Conservation (phyloP, 1,140 invertebrate species). For the Ditylenchus dipsaci region DNA sequence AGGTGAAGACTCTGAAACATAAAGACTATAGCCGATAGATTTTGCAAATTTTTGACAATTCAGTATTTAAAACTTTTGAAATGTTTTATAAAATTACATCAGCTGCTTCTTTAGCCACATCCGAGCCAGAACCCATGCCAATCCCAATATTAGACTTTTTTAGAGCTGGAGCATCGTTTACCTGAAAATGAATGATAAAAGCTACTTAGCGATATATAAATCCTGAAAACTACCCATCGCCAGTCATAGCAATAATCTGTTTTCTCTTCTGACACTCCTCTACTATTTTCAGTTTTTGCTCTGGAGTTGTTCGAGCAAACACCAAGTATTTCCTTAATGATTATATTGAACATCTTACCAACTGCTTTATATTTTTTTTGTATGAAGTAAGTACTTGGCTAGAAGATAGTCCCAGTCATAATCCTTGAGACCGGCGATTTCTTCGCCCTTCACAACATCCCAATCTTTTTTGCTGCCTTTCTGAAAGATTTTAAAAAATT, state of each 20-base stretch:
- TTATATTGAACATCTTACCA: too few relatives aligned
- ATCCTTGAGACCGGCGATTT: conserved; percentile 24
- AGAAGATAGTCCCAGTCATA: conserved; percentile 27
- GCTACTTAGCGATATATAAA: too few relatives aligned
- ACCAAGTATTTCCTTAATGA: conserved; percentile 62
- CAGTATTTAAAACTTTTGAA: too few relatives aligned
- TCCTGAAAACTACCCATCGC: conserved; percentile 64
- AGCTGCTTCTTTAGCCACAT: conserved; percentile 59
- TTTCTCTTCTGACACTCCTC: conserved; percentile 72
- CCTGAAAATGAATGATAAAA: conserved; percentile 44
- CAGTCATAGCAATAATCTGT: conserved; percentile 74
- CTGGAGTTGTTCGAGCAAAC: conserved; percentile 75
- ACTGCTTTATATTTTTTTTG: too few relatives aligned
- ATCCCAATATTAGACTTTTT: conserved; percentile 72
- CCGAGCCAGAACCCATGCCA: conserved; percentile 37
- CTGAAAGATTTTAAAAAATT: too few relatives aligned
- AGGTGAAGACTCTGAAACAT: too few relatives aligned
- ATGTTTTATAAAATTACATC: conserved; percentile 22
- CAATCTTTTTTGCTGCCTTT: conserved; percentile 24
- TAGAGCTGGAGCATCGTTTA: conserved; percentile 75
- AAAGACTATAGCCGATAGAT: too few relatives aligned
- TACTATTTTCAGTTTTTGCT: conserved; percentile 76
- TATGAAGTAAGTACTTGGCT: conserved; percentile 63
- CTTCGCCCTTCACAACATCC: conserved; percentile 43
- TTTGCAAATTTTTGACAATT: too few relatives aligned